Base-by-base conservation (phyloP, 2,797 vertebrate species). In the Falco novaeseelandiae region DNA sequence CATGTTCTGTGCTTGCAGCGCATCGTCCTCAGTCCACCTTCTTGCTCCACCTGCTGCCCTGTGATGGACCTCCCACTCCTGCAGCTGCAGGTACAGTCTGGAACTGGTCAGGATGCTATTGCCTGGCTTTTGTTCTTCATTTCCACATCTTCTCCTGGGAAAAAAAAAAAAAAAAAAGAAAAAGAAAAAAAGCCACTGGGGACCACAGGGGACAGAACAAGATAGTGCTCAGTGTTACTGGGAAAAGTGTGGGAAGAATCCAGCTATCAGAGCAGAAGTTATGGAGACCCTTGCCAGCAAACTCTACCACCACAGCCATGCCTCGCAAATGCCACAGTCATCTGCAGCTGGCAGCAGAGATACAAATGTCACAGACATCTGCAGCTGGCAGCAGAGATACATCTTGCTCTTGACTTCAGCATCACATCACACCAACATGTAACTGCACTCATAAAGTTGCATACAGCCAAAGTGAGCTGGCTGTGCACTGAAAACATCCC, bases 21-120 rank as follows among this genome's bases (percentile, higher is more conserved):
- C 30, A 13, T 29, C 1, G 34, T 29, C 72, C 44, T 77, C 38
- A 65, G 40, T 30, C 16, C 14, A 27, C 29, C 20, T 71, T 81
- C n/a, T 59, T 93, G 49, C 36, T 63, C 16, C 5, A 29, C 10
- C 62, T 80, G 29, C 36, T 72, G 9, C 0, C 1, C 3, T 0
- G 0, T 7, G 4, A 46, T 32, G 55, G 49, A 65, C 15, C 12
- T 62, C 18, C 19, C 18, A 21, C 14, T 62, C 10, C n/a, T 84
- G 49, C 51, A 73, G 61, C 55, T 77, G 51, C 2, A 2, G 20
- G 7, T 83, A 30, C 0, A 3, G 25, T 51, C 52, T 90, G n/a
- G 81, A 89, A 71, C n/a, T 87, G n/a, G 22, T 61, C 46, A 74
- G 49, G 27, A 29, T 73, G 26, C 27, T 77, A 21, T 15, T 70